Evolutionary conservation across 2,797 vertebrate genomes (phyloP).

Genomic region (Champsocephalus gunnari): DNA sequence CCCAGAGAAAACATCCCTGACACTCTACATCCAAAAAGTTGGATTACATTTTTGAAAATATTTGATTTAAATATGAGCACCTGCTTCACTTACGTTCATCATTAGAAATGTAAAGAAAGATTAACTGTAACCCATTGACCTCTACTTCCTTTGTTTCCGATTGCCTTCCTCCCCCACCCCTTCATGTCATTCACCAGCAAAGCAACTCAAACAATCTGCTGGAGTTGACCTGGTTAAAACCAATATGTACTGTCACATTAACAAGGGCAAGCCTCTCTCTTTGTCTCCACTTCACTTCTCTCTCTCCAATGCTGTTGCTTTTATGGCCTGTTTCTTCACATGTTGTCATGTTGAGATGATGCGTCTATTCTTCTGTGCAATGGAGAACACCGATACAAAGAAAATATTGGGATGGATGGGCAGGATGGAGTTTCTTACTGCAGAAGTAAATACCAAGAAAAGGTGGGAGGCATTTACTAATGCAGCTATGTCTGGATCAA

Average conservation of each 20-base stretch:
- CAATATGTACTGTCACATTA: slow-evolving; percentile 83
- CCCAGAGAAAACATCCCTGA: neutral
- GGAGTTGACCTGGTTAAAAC: slow-evolving; percentile 66
- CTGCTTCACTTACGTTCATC: neutral
- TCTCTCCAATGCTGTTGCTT: neutral
- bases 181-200: slow-evolving; percentile 31
- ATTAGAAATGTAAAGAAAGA: neutral
- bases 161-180: slow-evolving; percentile 9
- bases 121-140: slow-evolving; percentile 18
- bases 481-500: neutral
- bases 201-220: slow-evolving; percentile 75
- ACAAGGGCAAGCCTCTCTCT: slow-evolving; percentile 41
- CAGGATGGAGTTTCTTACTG: neutral
- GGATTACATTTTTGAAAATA: no score
- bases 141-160: neutral
- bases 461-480: neutral
- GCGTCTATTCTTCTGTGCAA: slow-evolving; percentile 4
- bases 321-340: neutral
- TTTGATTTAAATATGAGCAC: neutral
- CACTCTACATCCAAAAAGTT: neutral
- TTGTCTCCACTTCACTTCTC: slow-evolving; percentile 22
- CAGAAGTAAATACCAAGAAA: neutral
- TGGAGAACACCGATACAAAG: slow-evolving; percentile 31
- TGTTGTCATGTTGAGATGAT: neutral
- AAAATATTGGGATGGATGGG: no score